Percentiles rank a stretch among this genome's conserved stretches.
These are phyloP conservation scores for human DNA, from an alignment of 2,113 vertebrate genomes.

Conservation along the genomic window GRCh38 chr1:158198001-158198500, in stretches of 20 bases:
- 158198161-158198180: background rate
- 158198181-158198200: background rate
- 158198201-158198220: background rate
- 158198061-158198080: background rate
- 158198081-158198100: background rate
- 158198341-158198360: background rate
- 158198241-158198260: background rate
- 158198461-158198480: background rate
- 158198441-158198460: background rate
- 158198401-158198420: background rate
- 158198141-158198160: background rate
- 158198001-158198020: background rate
- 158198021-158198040: background rate
- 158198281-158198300: background rate
- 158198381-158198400: background rate
- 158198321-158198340: background rate
- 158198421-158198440: background rate
- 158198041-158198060: background rate
- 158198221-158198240: background rate
- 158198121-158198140: background rate
- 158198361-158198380: background rate
- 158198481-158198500: background rate
- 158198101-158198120: background rate
- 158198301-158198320: background rate
- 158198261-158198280: background rate